phyloP scores from a whole-genome alignment of 2,113 vertebrate genomes.

The Mus pahari region DNA sequence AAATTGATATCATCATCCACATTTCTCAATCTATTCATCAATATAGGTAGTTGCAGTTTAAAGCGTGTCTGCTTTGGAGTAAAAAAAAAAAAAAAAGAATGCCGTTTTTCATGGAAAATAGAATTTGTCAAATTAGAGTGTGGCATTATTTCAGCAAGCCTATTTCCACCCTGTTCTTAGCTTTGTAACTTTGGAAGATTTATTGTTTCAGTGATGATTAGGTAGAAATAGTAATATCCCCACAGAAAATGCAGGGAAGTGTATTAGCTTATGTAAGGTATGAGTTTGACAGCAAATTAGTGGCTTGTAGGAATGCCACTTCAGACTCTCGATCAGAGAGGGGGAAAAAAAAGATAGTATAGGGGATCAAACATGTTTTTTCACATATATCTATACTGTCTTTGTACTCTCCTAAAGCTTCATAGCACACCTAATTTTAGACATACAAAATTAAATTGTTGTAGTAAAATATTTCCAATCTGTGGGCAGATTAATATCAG shows the following conservation, averaged over 20 bases:
- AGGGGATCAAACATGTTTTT: neutral
- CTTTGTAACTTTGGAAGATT: constrained; percentile 52
- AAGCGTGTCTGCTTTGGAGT: constrained; percentile 51
- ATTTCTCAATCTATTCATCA: constrained; percentile 53
- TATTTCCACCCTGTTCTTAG: constrained; percentile 42
- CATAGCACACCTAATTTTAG: constrained; percentile 21
- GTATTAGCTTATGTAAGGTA: constrained; percentile 54
- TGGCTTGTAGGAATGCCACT: constrained; percentile 3
- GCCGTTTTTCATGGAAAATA: constrained; percentile 54
- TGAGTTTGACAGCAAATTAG: constrained; percentile 48
- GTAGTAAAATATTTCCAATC: neutral
- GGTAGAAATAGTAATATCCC: constrained; percentile 67
- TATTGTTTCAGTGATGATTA: constrained; percentile 69
- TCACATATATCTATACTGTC: neutral
- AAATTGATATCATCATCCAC: constrained; percentile 38
- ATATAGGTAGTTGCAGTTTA: constrained; percentile 59
- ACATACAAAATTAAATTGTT: neutral
- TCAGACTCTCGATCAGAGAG: neutral
- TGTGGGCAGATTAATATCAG: neutral
- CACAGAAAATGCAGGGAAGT: constrained; percentile 42
- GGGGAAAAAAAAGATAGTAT: neutral
- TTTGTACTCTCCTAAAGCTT: neutral
- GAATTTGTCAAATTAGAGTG: constrained; percentile 62
- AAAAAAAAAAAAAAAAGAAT: neutral
- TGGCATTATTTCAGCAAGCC: constrained; percentile 52